A percentile compares a stretch with the other conserved stretches of the same genome.
Conservation (phyloP, 2,113 vertebrate genomes). For the Chiloscyllium plagiosum region DNA sequence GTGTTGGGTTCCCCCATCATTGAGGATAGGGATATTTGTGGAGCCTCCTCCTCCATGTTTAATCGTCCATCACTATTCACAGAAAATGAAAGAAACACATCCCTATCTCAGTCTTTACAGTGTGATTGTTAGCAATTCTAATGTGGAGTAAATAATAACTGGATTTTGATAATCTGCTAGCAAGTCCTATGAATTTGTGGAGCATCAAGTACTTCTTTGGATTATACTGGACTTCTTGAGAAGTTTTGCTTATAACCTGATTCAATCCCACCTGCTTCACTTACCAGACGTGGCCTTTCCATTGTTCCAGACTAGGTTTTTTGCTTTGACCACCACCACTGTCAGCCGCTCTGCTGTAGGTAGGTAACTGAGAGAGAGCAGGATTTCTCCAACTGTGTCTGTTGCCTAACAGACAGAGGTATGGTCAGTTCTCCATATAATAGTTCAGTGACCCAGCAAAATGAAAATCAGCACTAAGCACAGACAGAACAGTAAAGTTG, state of each 20-base stretch:
- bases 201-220: background rate
- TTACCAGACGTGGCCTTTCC: constrained; percentile 82
- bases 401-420: constrained; percentile 57
- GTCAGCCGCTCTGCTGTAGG: constrained; percentile 94
- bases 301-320: constrained; percentile 84
- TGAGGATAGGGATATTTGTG: no score
- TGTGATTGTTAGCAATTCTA: background rate
- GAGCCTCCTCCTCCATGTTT: no score
- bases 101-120: background rate
- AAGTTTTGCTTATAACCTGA: background rate
- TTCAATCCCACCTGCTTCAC: background rate
- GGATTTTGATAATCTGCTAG: background rate
- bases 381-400: constrained; percentile 86
- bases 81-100: background rate
- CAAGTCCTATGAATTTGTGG: background rate
- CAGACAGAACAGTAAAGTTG: background rate
- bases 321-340: constrained; percentile 93
- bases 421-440: background rate
- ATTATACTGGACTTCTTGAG: background rate
- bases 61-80: no score
- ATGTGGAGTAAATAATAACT: background rate
- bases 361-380: constrained; percentile 91
- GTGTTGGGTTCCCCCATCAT: no score
- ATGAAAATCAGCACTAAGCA: background rate
- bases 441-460: background rate